A percentile compares a stretch with the other conserved stretches of the same genome.
These are phyloP conservation scores for Eupithecia subumbrata DNA, from an alignment of 2,888 invertebrate genomes.

Conservation along the genomic window DNA sequence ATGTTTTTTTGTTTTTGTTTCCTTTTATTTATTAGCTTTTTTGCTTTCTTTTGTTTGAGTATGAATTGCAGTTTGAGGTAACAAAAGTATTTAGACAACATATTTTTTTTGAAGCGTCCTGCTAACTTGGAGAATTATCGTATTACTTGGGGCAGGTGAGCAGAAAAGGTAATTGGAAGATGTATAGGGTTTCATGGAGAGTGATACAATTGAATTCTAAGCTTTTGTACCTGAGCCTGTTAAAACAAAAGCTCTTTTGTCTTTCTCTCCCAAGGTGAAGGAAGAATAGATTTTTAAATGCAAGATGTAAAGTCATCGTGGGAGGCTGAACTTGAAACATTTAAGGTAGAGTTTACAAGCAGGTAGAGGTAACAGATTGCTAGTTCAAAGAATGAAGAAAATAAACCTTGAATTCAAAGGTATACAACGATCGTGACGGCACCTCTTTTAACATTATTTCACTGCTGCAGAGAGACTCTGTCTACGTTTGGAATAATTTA, in stretches of 20 bases:
- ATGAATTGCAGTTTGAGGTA: constrained; percentile 49
- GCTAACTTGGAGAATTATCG: constrained; percentile 57
- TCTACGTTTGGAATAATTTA: neutral
- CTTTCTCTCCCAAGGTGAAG: constrained; percentile 50
- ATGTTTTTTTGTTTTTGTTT: constrained; percentile 77
- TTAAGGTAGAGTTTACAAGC: constrained; percentile 26
- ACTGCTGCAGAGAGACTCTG: neutral
- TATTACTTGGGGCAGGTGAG: constrained; percentile 66
- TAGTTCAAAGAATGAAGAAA: constrained; percentile 49
- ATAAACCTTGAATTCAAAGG: constrained; percentile 6
- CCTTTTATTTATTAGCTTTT: constrained; percentile 66
- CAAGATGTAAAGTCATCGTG: constrained; percentile 58
- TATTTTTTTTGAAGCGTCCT: constrained; percentile 55
- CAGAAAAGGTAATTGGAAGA: constrained; percentile 55
- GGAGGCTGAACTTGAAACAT: constrained; percentile 55
- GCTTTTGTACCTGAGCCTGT: constrained; percentile 59
- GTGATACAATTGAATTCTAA: constrained; percentile 55
- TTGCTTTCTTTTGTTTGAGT: constrained; percentile 52
- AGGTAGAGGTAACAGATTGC: constrained; percentile 65
- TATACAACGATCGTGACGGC: constrained; percentile 67
- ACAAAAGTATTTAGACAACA: constrained; percentile 53
- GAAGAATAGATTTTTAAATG: constrained; percentile 42
- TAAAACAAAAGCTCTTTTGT: constrained; percentile 71
- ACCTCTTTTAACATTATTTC: neutral
- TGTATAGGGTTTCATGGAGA: constrained; percentile 44